A percentile compares a stretch with the other conserved stretches of the same genome.
Conservation (phyloP, 2,113 vertebrate genomes). For the western clawed frog (Xenopus tropicalis) region UCB_Xtro_10.0 CM004448.2:31482501-31483000, state of each 20-base stretch:
- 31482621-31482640: constrained; percentile 50
- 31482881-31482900: constrained; percentile 77
- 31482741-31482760: constrained; percentile 47
- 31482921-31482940: constrained; percentile 81
- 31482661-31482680: constrained; percentile 53
- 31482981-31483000: constrained; percentile 44
- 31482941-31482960: constrained; percentile 78
- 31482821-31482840: constrained; percentile 65
- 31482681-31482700: constrained; percentile 45
- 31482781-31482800: constrained; percentile 61
- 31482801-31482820: constrained; percentile 84
- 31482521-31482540: constrained; percentile 27
- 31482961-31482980: constrained; percentile 91
- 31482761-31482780: constrained; percentile 51
- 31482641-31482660: constrained; percentile 58
- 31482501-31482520: constrained; percentile 38
- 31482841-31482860: constrained; percentile 60
- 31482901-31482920: constrained; percentile 82
- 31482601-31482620: constrained; percentile 39
- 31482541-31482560: background rate
- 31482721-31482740: constrained; percentile 46
- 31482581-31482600: background rate
- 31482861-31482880: constrained; percentile 63
- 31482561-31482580: constrained; percentile 4
- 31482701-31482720: constrained; percentile 49